These are phyloP conservation scores for Escarpia spicata DNA, from an alignment of 2,888 invertebrate genomes.

Conservation along the genomic window DNA sequence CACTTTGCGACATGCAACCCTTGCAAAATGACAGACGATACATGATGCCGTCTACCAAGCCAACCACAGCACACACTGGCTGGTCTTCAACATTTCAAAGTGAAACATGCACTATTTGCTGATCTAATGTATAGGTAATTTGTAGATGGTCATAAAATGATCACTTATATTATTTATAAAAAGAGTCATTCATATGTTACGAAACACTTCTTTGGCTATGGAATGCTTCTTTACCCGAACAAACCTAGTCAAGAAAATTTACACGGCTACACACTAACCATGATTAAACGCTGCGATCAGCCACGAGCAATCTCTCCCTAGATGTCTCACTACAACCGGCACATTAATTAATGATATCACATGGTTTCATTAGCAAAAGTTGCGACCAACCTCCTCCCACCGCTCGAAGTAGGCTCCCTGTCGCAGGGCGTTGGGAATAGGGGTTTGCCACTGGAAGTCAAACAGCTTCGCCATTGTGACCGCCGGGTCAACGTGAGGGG, in stretches of 20 bases:
- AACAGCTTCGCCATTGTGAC: constrained; percentile 85
- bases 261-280: not conserved
- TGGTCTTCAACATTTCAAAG: no score
- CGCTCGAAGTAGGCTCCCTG: constrained; percentile 92
- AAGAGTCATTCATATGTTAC: no score
- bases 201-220: no score
- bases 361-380: no score
- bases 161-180: no score
- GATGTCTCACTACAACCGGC: not conserved
- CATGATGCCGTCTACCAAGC: not conserved
- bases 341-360: not conserved
- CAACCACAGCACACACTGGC: not conserved
- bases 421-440: constrained; percentile 86
- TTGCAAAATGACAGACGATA: not conserved
- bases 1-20: not conserved
- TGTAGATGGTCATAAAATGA: no score
- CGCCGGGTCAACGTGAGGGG: not conserved
- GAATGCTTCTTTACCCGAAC: no score
- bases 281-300: not conserved
- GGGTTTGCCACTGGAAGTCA: constrained; percentile 98
- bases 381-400: constrained; percentile 83
- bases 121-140: no score
- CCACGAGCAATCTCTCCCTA: not conserved
- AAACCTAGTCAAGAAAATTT: not conserved
- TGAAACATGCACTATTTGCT: no score